phyloP scores from a whole-genome alignment of 2,113 vertebrate species.

The Nesoenas mayeri region DNA sequence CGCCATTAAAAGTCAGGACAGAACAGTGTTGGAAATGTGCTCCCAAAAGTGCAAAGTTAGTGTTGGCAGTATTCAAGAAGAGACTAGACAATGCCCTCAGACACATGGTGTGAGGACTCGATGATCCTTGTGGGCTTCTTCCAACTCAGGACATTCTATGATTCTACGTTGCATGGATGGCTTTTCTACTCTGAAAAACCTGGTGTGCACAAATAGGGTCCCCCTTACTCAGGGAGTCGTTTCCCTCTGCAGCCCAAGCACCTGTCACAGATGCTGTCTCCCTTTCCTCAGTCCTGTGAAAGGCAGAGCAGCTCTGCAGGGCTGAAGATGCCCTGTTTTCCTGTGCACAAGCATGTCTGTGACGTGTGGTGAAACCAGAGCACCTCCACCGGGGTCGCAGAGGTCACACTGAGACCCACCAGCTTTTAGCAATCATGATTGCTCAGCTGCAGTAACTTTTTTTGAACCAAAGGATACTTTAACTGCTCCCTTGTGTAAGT shows the following conservation, averaged over 20 bases:
- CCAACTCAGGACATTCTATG: no score
- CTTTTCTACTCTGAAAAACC: background rate
- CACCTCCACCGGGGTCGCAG: background rate
- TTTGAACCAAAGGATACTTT: background rate
- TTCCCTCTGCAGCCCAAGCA: background rate
- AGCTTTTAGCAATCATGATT: background rate
- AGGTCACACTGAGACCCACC: background rate
- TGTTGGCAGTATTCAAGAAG: no score
- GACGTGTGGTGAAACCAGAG: background rate
- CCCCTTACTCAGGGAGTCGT: background rate
- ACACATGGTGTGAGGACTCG: no score
- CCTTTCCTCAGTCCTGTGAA: background rate
- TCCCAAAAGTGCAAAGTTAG: background rate
- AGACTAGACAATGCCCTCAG: no score
- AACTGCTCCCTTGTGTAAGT: background rate
- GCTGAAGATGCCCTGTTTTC: background rate
- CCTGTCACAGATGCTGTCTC: background rate
- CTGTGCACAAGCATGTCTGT: background rate
- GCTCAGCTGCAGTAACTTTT: background rate
- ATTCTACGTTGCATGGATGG: no score
- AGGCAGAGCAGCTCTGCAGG: background rate
- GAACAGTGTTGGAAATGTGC: accelerated
- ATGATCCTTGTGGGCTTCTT: no score
- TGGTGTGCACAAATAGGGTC: background rate
- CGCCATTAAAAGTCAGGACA: background rate